These are phyloP conservation scores for Frankliniella fusca DNA, from an alignment of 2,888 invertebrate genomes.

Conservation along the genomic window DNA sequence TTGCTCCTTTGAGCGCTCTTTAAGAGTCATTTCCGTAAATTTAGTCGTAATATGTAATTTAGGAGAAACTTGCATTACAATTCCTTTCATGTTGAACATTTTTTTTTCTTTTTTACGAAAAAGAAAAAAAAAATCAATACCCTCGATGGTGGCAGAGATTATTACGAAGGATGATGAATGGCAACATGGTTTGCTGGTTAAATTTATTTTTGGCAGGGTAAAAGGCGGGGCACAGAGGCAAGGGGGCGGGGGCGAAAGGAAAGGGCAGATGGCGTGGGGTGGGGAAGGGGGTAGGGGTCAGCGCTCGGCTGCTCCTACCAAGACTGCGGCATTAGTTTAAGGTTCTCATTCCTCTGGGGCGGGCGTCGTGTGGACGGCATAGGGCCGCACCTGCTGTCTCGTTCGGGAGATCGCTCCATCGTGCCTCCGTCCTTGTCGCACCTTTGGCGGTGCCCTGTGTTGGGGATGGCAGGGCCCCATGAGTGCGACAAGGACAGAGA, in stretches of 20 bases:
- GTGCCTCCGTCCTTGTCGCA: too few species aligned
- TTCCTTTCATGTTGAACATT: too few species aligned
- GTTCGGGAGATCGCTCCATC: too few species aligned
- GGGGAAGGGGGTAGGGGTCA: not conserved
- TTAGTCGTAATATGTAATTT: not conserved
- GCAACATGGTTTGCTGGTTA: not conserved
- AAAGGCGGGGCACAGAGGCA: not conserved
- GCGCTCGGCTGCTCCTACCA: not conserved
- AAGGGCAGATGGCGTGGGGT: not conserved
- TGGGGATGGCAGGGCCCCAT: too few species aligned
- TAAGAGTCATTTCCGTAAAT: too few species aligned
- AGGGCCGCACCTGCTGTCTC: not conserved
- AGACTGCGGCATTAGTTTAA: conserved; percentile 13
- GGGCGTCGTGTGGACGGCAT: not conserved
- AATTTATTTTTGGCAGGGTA: not conserved
- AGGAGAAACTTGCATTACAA: not conserved
- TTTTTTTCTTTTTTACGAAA: too few species aligned
- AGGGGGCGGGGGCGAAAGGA: not conserved
- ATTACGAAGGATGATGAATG: not conserved
- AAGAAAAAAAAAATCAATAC: too few species aligned
- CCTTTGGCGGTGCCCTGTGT: too few species aligned
- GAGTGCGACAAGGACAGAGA: too few species aligned
- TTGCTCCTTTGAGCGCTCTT: not conserved
- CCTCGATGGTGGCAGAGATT: too few species aligned
- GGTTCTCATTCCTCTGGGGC: not conserved